Base-by-base conservation (phyloP, 2,797 vertebrate species). In the Periparus ater region DNA sequence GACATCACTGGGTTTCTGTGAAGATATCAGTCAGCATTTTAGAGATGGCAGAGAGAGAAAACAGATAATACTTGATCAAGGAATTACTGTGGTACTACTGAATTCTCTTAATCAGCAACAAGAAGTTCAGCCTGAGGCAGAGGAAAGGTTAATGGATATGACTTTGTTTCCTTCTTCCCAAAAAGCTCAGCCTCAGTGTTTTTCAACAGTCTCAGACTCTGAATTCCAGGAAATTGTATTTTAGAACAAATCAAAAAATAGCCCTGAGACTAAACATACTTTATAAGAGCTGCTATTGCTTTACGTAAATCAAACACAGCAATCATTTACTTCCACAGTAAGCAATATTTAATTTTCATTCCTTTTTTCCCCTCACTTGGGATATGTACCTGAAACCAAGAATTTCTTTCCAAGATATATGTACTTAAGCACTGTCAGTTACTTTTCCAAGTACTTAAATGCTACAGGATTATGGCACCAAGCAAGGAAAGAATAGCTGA, bases 211-310 rank as follows among this genome's bases (percentile, higher is more conserved):
- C 89, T 73, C 87, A 89, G 84, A 84, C 60, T 76, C 71, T 95
- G 45, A 91, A 91, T 94, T 95, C 47, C 66, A 86, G 60, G 76
- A 90, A 86, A 90, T 7, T 36, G n/a, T 76, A 74, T 57, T 88
- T 95, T 73, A 77, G 60, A 91, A 81, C 45, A 88, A 92, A 77
- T 47, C 18, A 75, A 90, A 76, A 93, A 86, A 91, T 76, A 85
- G 88, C 88, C 93, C 91, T 95, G 89, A 96, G 85, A 94, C 54
- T 85, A 94, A 91, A 93, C 45, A 79, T n/a, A 76, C 47, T 51
- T 91, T 83, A 75, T 36, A 95, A 76, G 67, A 93, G 65, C 67
- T 91, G 51, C 86, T 93, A 70, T 86, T 95, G 78, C 58, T 88
- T 89, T 83, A 94, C 0, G 0, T 50, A 81, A 86, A 61, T 75